Evolutionary conservation across 92 coral and sea anemone genomes (phyloP).

Genomic region (Diadumene lineata): DNA sequence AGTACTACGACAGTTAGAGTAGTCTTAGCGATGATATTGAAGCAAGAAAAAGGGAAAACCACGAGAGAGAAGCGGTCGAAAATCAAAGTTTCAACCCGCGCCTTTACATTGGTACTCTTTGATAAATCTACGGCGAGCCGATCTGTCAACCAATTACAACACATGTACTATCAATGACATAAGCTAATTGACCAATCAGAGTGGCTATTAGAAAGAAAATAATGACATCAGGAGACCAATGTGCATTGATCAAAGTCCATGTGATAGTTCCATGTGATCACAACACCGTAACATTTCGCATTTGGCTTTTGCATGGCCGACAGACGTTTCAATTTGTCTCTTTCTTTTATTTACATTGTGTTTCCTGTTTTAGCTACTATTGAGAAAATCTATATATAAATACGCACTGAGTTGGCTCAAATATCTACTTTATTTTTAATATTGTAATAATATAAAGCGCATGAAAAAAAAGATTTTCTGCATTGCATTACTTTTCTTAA

Average conservation of each 20-base stretch:
- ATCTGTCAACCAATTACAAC: slow-evolving; percentile 12
- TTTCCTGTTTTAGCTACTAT: too few species aligned
- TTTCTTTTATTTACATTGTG: too few species aligned
- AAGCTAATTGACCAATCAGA: slow-evolving; percentile 37
- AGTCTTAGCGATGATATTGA: neutral
- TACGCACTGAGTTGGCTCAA: too few species aligned
- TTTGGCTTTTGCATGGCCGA: too few species aligned
- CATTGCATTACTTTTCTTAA: too few species aligned
- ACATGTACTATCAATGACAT: slow-evolving; percentile 12
- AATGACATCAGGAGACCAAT: neutral
- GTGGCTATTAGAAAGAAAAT: neutral
- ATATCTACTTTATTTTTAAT: too few species aligned
- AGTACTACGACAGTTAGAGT: neutral
- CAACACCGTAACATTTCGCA: too few species aligned
- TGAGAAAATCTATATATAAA: too few species aligned
- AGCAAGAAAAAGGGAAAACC: neutral
- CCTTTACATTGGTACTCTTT: slow-evolving; percentile 10
- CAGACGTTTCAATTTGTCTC: too few species aligned
- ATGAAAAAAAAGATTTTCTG: too few species aligned
- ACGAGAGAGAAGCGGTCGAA: neutral
- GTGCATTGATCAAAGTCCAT: slow-evolving; percentile 53
- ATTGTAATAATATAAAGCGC: too few species aligned
- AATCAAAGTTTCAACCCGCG: neutral
- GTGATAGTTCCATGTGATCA: too few species aligned
- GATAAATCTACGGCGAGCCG: neutral